Base-by-base conservation (phyloP, 2,113 vertebrate genomes). In the Neotoma lepida region DNA sequence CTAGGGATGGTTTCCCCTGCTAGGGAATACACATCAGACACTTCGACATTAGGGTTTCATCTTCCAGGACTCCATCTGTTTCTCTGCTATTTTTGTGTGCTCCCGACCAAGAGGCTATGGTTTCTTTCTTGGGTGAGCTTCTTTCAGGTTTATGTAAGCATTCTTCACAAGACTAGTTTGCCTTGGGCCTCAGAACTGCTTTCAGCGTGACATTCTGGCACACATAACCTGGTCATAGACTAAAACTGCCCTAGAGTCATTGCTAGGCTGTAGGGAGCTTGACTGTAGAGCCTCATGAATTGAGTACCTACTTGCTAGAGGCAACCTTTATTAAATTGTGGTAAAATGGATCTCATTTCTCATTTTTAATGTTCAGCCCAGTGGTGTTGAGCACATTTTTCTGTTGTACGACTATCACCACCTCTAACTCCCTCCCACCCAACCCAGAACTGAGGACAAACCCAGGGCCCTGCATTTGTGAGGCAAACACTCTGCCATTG, bases 81-180 rank as follows among this genome's bases (percentile, higher is more conserved):
- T 87, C 33, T 33, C 35, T 77, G 84, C 89, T 66, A 35, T 70
- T 90, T 93, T 64, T 35, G 5, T 24, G 5, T 18, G 33, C 74
- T 77, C 93, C 58, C 26, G 35, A 76, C 64, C 51, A 51, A 74
- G 39, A 88, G 49, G n/a, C 49, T 33, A 44, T 39, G 54, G 56
- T 74, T 92, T 91, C 80, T 86, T 90, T 93, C 68, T 77, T 44
- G 56, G 4, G 26, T 68, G 49, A 94, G 28, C 24, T 46, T 64
- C 49, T 90, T 87, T 81, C 64, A 94, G 46, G 8, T 81, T 86
- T 78, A 35, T 13, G 1, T n/a, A 46, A 87, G 18, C 63, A 74
- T 84, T 95, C 54, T 68, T 86, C 84, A 87, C 51, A 84, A 20
- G 44, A 64, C 22, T 87, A 35, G 28, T 56, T 8, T 68, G n/a